Evolutionary conservation across 2,888 invertebrate genomes (phyloP).

Genomic region (Hymenopus coronatus): DNA sequence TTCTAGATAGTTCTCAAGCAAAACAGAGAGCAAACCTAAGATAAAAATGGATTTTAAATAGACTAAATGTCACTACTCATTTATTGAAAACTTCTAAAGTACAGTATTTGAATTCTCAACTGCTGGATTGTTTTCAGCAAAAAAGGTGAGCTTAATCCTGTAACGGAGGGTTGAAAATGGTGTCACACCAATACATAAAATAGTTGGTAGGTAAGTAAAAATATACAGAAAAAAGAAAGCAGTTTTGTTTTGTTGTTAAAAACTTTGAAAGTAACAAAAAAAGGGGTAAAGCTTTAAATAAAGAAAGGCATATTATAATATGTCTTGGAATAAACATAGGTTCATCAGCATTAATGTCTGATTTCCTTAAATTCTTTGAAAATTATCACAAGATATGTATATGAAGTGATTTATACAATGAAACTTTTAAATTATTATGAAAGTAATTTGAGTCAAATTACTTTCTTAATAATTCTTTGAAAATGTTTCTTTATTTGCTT

Average conservation of each 20-base stretch:
- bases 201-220: not conserved
- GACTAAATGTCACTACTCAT: no score
- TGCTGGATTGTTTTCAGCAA: not conserved
- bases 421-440: no score
- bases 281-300: not conserved
- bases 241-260: not conserved
- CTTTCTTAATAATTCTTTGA: not conserved
- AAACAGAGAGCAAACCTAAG: no score
- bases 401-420: no score
- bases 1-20: no score
- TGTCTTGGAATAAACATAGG: not conserved
- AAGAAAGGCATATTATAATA: not conserved
- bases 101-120: no score
- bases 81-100: no score
- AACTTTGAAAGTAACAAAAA: not conserved
- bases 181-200: not conserved
- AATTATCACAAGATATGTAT: no score
- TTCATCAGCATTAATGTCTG: not conserved
- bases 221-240: not conserved
- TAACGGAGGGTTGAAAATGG: not conserved
- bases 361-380: not conserved
- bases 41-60: no score
- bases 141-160: not conserved
- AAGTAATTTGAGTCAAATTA: no score
- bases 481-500: no score